Base-by-base conservation (phyloP, 2,113 vertebrate species). In the Sebastes schlegelii region DNA sequence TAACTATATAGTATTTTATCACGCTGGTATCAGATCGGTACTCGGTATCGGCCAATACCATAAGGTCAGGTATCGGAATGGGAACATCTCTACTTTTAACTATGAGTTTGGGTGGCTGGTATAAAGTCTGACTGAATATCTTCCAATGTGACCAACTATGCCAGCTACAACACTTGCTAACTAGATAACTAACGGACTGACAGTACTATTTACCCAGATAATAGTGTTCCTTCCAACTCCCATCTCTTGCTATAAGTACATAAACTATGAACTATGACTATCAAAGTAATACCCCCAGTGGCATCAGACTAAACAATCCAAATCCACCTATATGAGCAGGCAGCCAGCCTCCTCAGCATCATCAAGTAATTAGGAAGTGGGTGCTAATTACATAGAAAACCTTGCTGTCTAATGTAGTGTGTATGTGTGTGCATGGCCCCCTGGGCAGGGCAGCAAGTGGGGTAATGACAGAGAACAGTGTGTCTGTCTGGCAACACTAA, bases 351-450 rank as follows among this genome's bases (percentile, higher is more conserved):
- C 58, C 69, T 63, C 68, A 19, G 71, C 42, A 58, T 82, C 76
- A 77, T 89, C 68, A 73, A 26, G 67, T 77, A 80, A 89, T 87
- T 69, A 86, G 76, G 71, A 80, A 80, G 86, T 83, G 67, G 69
- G 77, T 82, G 72, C 21, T 77, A 80, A 88, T 86, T 83, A 86
- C 63, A 62, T 49, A 61, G 52, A 86, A 62, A 80, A 43, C 67
- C 13, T 51, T 19, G n/a, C 42, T 55, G 21, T 69, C 62, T 79
- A 42, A 66, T 82, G 60, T 69, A 34, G 48, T 77, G 69, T 79
- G 67, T 83, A 8, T 85, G 51, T 73, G 42, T 63, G n/a, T 52
- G 48, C 21, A 12, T 58, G 6, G 2, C 23, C 65, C 19, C 40
- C 43, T 60, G 77, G 73, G 81, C 58, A 71, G 64, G 54, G 58